phyloP scores from a whole-genome alignment of 2,113 vertebrate genomes.

The Zapus hudsonius region DNA sequence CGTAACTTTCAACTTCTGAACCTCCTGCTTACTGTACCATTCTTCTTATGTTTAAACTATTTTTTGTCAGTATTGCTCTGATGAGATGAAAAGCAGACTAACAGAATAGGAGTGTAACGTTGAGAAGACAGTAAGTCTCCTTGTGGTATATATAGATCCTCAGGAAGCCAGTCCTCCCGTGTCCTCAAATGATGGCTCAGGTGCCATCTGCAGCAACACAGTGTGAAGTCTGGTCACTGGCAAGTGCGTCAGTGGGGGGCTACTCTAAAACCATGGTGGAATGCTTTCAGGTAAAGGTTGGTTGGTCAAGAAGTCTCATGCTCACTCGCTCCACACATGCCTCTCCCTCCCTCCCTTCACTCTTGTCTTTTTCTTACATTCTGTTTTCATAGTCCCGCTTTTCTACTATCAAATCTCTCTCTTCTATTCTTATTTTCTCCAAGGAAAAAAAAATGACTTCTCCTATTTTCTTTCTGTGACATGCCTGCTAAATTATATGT shows the following conservation, averaged over 20 bases:
- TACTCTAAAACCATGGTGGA: background rate
- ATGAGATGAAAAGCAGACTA: slow-evolving; percentile 1
- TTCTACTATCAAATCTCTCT: background rate
- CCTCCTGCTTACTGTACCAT: background rate
- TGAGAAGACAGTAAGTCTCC: background rate
- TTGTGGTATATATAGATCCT: background rate
- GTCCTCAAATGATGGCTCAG: background rate
- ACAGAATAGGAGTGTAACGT: background rate
- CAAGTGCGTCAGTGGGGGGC: rapidly evolving
- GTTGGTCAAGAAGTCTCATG: rapidly evolving
- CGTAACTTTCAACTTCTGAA: background rate
- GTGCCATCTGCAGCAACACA: no score
- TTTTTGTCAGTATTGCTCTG: background rate
- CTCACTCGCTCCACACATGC: background rate
- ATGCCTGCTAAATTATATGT: background rate
- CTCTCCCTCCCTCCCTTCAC: background rate
- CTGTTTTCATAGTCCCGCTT: background rate
- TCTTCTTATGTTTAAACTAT: background rate
- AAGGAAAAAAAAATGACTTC: slow-evolving; percentile 11
- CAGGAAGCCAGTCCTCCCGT: background rate
- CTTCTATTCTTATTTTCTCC: background rate
- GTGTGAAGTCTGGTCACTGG: no score
- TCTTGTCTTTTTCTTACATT: background rate
- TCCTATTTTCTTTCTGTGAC: background rate
- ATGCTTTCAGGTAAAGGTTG: background rate